Conservation (phyloP, 2,888 invertebrate genomes). For the Plebejus anna region DNA sequence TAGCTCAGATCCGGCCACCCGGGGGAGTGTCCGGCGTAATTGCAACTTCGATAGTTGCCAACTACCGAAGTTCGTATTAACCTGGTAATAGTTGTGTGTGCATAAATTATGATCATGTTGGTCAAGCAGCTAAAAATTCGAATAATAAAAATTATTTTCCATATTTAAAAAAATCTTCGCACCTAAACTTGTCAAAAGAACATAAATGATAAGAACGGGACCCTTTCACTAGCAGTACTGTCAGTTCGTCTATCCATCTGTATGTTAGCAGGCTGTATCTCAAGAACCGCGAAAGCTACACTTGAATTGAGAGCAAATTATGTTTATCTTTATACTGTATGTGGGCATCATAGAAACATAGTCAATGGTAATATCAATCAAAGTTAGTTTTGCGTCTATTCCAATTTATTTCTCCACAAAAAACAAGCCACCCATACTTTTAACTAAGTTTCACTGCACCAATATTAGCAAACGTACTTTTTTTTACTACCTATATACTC, state of each 20-base stretch:
- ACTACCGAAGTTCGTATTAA: conserved; percentile 11
- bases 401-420: neutral
- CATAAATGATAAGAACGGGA: no score
- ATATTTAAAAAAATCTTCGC: no score
- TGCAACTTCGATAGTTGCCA: conserved; percentile 32
- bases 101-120: neutral
- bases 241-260: neutral
- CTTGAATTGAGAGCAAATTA: no score
- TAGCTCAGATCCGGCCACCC: conserved; percentile 58
- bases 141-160: no score
- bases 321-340: neutral
- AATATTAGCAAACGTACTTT: neutral
- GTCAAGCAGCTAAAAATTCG: neutral
- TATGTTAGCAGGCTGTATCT: no score
- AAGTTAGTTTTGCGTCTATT: neutral
- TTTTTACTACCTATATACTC: neutral
- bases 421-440: neutral
- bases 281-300: no score
- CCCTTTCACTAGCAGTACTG: neutral
- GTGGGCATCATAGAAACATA: neutral
- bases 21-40: conserved; percentile 48
- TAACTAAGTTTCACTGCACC: neutral
- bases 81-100: neutral
- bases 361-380: no score
- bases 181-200: no score